These are phyloP conservation scores for Neotoma lepida DNA, from an alignment of 2,113 vertebrate genomes.

Conservation along the genomic window DNA sequence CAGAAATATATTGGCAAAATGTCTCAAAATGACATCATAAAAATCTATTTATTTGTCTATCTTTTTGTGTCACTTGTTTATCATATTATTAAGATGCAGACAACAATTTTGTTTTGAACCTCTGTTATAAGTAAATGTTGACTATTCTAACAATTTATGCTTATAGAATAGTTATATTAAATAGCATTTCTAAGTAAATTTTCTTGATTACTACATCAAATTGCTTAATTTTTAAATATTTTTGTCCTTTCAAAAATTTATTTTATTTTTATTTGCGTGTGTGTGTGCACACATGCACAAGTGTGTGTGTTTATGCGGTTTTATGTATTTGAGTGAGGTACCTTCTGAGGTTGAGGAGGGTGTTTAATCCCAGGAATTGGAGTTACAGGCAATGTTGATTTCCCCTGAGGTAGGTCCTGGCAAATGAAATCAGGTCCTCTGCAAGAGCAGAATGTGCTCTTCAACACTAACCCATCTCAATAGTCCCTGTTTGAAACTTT, in stretches of 20 bases:
- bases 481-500: neutral
- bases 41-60: neutral
- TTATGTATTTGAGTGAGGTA: neutral
- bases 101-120: neutral
- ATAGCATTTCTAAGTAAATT: conserved; percentile 3
- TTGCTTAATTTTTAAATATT: neutral
- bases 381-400: neutral
- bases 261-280: neutral
- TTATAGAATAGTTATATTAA: neutral
- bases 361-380: neutral
- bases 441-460: neutral
- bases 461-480: neutral
- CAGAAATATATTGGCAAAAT: conserved; percentile 30
- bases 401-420: neutral
- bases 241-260: neutral
- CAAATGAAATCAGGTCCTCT: neutral
- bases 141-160: neutral
- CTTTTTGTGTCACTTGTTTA: neutral
- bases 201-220: neutral
- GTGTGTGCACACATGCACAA: neutral
- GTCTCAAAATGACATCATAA: neutral
- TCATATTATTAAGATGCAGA: neutral
- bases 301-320: neutral
- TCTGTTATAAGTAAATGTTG: neutral
- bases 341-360: neutral